Base-by-base conservation (phyloP, 2,113 vertebrate genomes). In the Pycnonotus jocosus region DNA sequence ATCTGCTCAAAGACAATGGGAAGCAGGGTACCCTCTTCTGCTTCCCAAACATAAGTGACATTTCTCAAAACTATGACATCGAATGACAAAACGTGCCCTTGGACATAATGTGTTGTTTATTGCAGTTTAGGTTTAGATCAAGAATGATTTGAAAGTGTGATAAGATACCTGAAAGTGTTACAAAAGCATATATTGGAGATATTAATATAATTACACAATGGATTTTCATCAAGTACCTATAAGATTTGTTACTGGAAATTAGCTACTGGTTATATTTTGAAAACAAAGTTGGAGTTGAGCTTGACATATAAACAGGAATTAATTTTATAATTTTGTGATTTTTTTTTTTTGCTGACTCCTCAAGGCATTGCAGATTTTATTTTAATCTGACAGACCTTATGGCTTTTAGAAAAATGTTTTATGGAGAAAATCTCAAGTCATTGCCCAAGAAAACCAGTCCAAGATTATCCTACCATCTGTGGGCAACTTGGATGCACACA, bases 391-490 rank as follows among this genome's bases (percentile, higher is more conserved):
- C 77, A 90, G 77, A 88, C 76, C 61, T 90, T 96, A 90, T 93
- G 92, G 83, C 37, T 95, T 94, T 93, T 83, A 86, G 92, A 92
- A 88, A 88, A 85, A 92, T 68, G 40, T 56, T 94, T 95, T 64
- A 83, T 74, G 92, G 93, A 93, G 90, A 94, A 96, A 95, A 96
- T 90, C 65, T 86, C 65, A 94, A 96, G 88, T 90, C 69, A 74
- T 64, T 93, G 79, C 83, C 92, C 90, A 93, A 88, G 88, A 81
- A 97, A 96, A 81, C 60, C 79, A 78, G 37, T 92, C 93, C 94
- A 96, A 96, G 90, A 94, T 88, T 93, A 90, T 86, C 90, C 76
- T 57, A 88, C 94, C 93, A 96, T 97, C 96, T 97, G 95, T 90
- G 64, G 95, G 79, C 82, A 93, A 77, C 90, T 80, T 92, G 94